Evolutionary conservation across 2,888 invertebrate species (phyloP).

Genomic region (Bellardia pandia): DNA sequence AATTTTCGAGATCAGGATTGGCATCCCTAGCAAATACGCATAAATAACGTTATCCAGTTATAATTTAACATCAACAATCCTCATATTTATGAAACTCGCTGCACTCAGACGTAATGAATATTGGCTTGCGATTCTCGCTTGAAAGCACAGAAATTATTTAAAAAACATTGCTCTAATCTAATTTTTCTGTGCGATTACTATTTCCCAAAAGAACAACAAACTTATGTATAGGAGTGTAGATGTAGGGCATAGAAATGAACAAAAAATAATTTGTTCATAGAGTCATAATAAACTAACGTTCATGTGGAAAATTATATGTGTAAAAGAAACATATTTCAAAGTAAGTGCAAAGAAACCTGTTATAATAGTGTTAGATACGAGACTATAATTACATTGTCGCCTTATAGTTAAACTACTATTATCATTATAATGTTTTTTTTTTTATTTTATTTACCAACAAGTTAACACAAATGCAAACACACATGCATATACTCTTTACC

Average conservation of each 20-base stretch:
- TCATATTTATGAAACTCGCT: too few species aligned
- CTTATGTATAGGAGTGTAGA: too few species aligned
- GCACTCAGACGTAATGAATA: too few species aligned
- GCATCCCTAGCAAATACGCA: too few species aligned
- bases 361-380: constrained; percentile 39
- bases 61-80: too few species aligned
- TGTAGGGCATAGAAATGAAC: neutral
- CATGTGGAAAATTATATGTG: constrained; percentile 44
- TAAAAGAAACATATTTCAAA: constrained; percentile 10
- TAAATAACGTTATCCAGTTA: too few species aligned
- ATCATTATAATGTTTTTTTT: constrained; percentile 62
- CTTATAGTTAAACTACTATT: constrained; percentile 53
- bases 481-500: neutral
- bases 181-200: too few species aligned
- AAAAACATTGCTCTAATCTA: too few species aligned
- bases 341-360: constrained; percentile 49
- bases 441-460: constrained; percentile 51
- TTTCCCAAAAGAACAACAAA: too few species aligned
- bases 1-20: too few species aligned
- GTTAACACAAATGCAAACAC: constrained; percentile 25
- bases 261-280: constrained; percentile 35
- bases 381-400: constrained; percentile 68
- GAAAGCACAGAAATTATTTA: too few species aligned
- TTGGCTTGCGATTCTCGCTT: too few species aligned
- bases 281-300: constrained; percentile 49